Conservation (phyloP, 1,140 invertebrate species). For the Pantala flavescens region DNA sequence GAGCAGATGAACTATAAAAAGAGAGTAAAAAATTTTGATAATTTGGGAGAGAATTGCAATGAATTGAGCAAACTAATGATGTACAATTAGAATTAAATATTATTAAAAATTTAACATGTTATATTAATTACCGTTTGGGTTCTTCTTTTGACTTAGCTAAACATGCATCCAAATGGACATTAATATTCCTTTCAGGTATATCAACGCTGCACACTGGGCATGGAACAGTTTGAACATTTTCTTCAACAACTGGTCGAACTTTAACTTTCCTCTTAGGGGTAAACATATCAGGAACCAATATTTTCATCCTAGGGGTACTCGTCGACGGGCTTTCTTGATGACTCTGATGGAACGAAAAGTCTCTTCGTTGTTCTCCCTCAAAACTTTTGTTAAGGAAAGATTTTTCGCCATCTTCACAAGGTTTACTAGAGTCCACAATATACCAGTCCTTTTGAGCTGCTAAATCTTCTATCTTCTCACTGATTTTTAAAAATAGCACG, state of each 20-base stretch:
- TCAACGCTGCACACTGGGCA: conserved; percentile 45
- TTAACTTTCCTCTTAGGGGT: conserved; percentile 16
- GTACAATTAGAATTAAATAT: neutral
- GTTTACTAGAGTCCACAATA: neutral
- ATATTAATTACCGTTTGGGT: neutral
- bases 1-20: conserved; percentile 12
- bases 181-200: conserved; percentile 37
- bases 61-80: neutral
- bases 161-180: conserved; percentile 45
- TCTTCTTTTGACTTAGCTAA: conserved; percentile 27
- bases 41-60: neutral
- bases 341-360: neutral
- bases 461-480: neutral
- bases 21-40: neutral
- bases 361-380: neutral
- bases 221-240: conserved; percentile 28
- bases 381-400: neutral
- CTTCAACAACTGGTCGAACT: conserved; percentile 17
- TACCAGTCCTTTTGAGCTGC: neutral
- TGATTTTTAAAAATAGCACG: neutral
- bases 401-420: neutral
- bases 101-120: neutral
- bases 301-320: neutral
- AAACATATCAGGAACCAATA: neutral
- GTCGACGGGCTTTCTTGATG: neutral